Base-by-base conservation (phyloP, 2,113 vertebrate species). In the Lasiurus cinereus region DNA sequence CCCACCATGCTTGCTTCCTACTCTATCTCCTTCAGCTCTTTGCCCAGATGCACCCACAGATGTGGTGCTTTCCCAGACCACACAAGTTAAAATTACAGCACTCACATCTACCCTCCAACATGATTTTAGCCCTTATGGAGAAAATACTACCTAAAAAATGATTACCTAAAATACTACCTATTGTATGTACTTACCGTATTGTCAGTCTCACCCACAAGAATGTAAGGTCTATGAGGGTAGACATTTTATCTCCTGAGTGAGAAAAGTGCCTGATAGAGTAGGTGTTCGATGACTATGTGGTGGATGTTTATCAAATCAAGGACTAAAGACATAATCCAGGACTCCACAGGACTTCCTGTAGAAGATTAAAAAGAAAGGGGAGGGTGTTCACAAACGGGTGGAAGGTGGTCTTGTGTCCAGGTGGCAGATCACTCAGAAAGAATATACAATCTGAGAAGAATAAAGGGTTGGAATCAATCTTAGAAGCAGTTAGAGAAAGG, bases 81-180 rank as follows among this genome's bases (percentile, higher is more conserved):
- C 12, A 70, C n/a, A 85, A 6, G 22, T 95, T 76, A 91, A 94
- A 82, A 84, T 22, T 50, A 14, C 33, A 96, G 39, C 62, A 43
- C 27, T 92, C 39, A 43, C 29, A 79, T 48, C 67, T 31, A 86
- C 80, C 50, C 84, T 91, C 18, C 33, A 66, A 48, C 27, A 77
- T 62, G 36, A 11, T 90, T 72, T 90, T 76, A 59, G 27, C 4
- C 66, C 66, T 95, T 90, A 88, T 27, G 59, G 59, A 62, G 59
- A 62, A 62, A 12, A 62, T 27, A 24, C 56, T 62, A 27, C 59
- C 39, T 39, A 39, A 39, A 39, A 62, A 27, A 62, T 74, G 4
- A 73, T 29, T n/a, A 73, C 29, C 39, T 85, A 22, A 93, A 79
- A 84, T 59, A 84, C 18, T 64, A 22, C 24, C 16, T 73, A 48